Percentiles rank a stretch among this genome's conserved stretches.
Evolutionary conservation across 2,113 vertebrate genomes (phyloP).

Genomic region (Cynoglossus semilaevis): DNA sequence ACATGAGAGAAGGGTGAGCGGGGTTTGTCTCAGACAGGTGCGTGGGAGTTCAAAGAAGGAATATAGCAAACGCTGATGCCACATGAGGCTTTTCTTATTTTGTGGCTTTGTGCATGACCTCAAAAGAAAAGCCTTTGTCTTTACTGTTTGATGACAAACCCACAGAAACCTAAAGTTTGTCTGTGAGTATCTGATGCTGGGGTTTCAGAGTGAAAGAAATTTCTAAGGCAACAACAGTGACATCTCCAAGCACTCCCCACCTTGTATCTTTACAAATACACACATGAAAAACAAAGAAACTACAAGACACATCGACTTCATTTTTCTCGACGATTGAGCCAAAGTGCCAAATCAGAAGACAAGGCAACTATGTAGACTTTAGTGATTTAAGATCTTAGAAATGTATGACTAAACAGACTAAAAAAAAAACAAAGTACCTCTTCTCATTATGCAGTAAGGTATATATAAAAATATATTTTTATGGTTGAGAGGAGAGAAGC

Average conservation of each 20-base stretch:
- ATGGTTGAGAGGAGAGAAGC: too few species aligned
- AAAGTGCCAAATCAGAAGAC: too few species aligned
- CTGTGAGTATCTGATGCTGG: neutral
- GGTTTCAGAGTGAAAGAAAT: neutral
- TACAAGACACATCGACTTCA: too few species aligned
- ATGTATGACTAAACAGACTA: too few species aligned
- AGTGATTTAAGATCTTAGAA: too few species aligned
- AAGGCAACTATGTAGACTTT: too few species aligned
- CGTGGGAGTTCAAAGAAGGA: constrained; percentile 24
- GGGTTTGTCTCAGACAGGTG: constrained; percentile 24
- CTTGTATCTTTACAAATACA: constrained; percentile 9
- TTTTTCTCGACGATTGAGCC: too few species aligned
- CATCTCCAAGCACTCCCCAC: too few species aligned
- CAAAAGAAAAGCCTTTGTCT: constrained; percentile 5
- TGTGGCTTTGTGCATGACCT: neutral
- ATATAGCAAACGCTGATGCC: neutral
- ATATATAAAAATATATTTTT: too few species aligned
- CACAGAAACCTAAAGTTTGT: neutral
- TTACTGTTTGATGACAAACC: neutral
- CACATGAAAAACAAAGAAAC: too few species aligned
- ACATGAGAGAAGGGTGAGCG: constrained; percentile 19
- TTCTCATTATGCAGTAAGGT: too few species aligned
- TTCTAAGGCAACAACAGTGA: neutral
- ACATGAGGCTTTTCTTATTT: constrained; percentile 7
- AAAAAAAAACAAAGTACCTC: too few species aligned